Evolutionary conservation across 2,888 invertebrate species (phyloP), one percentile per base, ranked within the genome.

Genomic region (Silvanus unidentatus): DNA sequence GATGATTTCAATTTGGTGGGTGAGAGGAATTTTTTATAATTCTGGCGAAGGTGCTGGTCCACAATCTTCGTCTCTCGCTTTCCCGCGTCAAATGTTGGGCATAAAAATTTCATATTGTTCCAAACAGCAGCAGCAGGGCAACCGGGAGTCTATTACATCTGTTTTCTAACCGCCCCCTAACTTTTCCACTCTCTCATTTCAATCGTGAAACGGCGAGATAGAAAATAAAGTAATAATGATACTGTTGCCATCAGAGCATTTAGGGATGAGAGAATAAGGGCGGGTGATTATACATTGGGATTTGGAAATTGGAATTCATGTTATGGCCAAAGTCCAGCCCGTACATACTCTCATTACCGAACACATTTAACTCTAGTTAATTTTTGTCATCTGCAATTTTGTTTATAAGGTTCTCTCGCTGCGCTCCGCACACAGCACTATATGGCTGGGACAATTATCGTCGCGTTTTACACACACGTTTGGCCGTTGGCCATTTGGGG

Each of bases 331-430:
- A 57, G 63, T 64, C 64, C 63, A 54, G 55, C 53, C 49, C 45
- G 37, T 42, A 27, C 37, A 55, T 65, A 63, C 63, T 65, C 64
- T 67, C 65, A 64, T 69, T 69, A 66, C 63, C 63, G 56, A 62
- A 62, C 62, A 59, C 65, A 63, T 63, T 65, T 63, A 63, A 62
- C 64, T 60, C 64, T 58, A 65, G 66, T 65, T 67, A 68, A 68
- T 68, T 68, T 69, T 69, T 68, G 68, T 67, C 68, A 64, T 64
- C 60, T 62, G 59, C 64, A 67, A 69, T 68, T 69, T 68, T 69
- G 65, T 68, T 68, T 69, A 69, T 66, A 64, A 60, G 61, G 64
- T 58, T 59, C 59, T 54, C 32, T 22, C 51, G 44, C 48, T 48
- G 48, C 22, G 3, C 22, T 22, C 22, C 8, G 22, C 22, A n/a